Conservation (phyloP, 2,113 vertebrate genomes). For the Cervus canadensis region DNA sequence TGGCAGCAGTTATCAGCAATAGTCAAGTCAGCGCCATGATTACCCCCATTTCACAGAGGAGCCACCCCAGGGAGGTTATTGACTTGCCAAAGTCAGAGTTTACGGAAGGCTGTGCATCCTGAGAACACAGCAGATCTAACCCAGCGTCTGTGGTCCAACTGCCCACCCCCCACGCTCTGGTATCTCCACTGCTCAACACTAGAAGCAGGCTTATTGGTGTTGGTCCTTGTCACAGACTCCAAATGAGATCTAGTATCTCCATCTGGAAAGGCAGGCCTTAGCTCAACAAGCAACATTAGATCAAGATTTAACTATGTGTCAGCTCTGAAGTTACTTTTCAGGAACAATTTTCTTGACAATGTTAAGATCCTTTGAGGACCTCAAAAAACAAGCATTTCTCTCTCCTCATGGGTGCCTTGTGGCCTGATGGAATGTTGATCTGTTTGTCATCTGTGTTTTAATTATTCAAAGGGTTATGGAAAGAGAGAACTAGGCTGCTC, state of each 20-base stretch:
- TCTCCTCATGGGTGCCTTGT: not conserved
- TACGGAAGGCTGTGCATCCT: not conserved
- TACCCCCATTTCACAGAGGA: not conserved
- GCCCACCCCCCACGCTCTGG: accelerated
- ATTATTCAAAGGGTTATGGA: not conserved
- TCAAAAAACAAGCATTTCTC: constrained; percentile 9
- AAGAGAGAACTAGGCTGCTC: not conserved
- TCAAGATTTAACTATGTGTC: not conserved
- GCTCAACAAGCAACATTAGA: not conserved
- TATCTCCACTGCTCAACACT: not conserved
- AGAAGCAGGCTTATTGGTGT: accelerated
- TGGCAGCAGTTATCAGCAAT: not conserved
- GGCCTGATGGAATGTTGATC: not conserved
- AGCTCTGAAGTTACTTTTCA: not conserved
- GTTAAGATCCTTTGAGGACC: not conserved
- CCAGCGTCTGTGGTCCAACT: not conserved
- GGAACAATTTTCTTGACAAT: not conserved
- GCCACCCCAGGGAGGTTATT: not conserved
- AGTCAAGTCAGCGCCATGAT: too few relatives aligned
- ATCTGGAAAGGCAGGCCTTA: not conserved
- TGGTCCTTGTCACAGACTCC: not conserved
- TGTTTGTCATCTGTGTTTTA: not conserved
- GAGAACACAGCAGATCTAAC: not conserved
- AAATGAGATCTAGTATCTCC: not conserved
- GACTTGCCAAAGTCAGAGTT: not conserved